These are phyloP conservation scores for Eulemur coronatus DNA, from an alignment of 2,797 vertebrate genomes.

Conservation along the genomic window DNA sequence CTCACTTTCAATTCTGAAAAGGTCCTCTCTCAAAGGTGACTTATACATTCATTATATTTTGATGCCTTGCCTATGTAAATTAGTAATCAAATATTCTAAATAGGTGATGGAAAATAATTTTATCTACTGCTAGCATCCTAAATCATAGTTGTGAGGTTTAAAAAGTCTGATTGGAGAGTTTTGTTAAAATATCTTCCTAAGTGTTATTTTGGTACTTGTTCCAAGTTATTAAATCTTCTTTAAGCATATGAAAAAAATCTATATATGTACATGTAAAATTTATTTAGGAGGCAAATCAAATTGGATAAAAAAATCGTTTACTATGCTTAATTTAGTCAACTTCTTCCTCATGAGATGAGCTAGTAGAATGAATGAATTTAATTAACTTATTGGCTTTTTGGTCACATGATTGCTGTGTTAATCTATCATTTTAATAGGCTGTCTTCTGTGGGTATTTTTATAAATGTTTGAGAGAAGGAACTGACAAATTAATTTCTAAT, in stretches of 20 bases:
- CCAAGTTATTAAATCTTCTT: constrained; percentile 62
- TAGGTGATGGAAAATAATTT: constrained; percentile 82
- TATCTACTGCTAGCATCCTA: constrained; percentile 69
- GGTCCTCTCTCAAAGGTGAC: constrained; percentile 79
- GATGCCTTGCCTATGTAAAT: constrained; percentile 85
- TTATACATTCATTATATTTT: constrained; percentile 82
- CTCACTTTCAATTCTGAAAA: constrained; percentile 79
- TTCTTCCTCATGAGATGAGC: constrained; percentile 76
- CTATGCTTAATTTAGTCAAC: constrained; percentile 76
- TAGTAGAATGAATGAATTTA: constrained; percentile 82
- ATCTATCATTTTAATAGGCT: constrained; percentile 82
- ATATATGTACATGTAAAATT: constrained; percentile 48
- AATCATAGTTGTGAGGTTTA: constrained; percentile 64
- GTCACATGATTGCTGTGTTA: constrained; percentile 79
- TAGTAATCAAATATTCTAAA: constrained; percentile 87
- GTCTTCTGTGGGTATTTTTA: constrained; percentile 68
- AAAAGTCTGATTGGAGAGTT: constrained; percentile 70
- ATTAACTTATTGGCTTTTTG: constrained; percentile 81
- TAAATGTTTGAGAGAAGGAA: constrained; percentile 74
- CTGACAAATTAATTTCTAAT: constrained; percentile 77
- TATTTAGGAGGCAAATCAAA: constrained; percentile 68
- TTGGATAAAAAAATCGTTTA: constrained; percentile 64
- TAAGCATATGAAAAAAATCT: constrained; percentile 52
- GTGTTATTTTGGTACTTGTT: constrained; percentile 60
- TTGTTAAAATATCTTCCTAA: constrained; percentile 66